A percentile compares a stretch with the other conserved stretches of the same genome.
Conservation (phyloP, 2,113 vertebrate genomes). For the Triplophysa rosa region DNA sequence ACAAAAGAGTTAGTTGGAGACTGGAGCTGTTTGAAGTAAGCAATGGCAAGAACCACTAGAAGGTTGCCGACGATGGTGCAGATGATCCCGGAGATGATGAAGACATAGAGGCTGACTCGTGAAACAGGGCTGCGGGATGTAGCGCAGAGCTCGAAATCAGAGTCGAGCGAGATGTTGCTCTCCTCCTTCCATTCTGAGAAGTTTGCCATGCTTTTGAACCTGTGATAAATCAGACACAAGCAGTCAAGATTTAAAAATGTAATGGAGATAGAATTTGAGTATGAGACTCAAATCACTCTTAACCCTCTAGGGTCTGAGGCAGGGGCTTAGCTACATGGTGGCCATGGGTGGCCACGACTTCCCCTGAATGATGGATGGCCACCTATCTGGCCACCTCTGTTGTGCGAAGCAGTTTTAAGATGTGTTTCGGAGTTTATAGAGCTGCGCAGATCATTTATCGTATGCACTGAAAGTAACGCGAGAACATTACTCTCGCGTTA, state of each 20-base stretch:
- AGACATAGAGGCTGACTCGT: conserved; percentile 66
- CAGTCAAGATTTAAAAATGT: background rate
- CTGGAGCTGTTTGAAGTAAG: conserved; percentile 76
- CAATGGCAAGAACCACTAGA: conserved; percentile 76
- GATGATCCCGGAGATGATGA: conserved; percentile 66
- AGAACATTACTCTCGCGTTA: too few relatives aligned
- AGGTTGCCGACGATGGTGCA: conserved; percentile 78
- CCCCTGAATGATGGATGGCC: too few relatives aligned
- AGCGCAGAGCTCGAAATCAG: conserved; percentile 58
- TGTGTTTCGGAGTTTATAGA: too few relatives aligned
- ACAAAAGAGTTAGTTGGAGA: conserved; percentile 78
- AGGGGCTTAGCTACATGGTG: too few relatives aligned
- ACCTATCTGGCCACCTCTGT: too few relatives aligned
- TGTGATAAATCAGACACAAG: conserved; percentile 41
- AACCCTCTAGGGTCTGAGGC: too few relatives aligned
- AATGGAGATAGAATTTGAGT: too few relatives aligned
- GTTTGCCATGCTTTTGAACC: conserved; percentile 67
- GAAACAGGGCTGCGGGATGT: conserved; percentile 57
- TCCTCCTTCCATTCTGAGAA: conserved; percentile 45
- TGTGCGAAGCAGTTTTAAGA: too few relatives aligned
- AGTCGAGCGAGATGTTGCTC: conserved; percentile 62
- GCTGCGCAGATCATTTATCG: too few relatives aligned
- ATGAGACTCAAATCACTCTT: too few relatives aligned
- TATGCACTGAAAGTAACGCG: too few relatives aligned
- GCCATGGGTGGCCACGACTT: too few relatives aligned